These are phyloP conservation scores for Loriculus beryllinus DNA, from an alignment of 2,797 vertebrate genomes.

Conservation along the genomic window DNA sequence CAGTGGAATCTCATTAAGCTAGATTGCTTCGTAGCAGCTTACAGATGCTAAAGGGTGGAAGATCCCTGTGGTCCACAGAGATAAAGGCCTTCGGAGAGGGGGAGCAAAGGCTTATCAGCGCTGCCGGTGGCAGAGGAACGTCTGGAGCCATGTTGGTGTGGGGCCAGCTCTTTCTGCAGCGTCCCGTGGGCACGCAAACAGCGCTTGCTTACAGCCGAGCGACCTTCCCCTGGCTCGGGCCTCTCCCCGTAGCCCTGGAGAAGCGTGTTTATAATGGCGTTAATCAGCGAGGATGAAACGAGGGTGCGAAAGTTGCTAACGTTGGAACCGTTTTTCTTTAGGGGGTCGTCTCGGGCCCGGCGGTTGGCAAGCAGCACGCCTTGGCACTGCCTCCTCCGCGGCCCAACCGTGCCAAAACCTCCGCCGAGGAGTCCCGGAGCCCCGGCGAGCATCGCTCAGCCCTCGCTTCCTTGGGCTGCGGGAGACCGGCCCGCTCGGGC, in stretches of 20 bases:
- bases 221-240: not conserved
- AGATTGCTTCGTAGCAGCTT: not conserved
- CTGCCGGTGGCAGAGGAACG: not conserved
- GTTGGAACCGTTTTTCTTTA: not conserved
- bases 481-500: not conserved
- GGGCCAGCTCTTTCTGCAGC: not conserved
- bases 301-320: not conserved
- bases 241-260: not conserved
- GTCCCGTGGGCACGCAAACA: not conserved
- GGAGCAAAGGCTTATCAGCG: not conserved
- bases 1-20: conserved; percentile 23
- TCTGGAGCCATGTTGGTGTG: not conserved
- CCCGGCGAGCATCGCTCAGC: rapidly evolving
- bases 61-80: conserved; percentile 21
- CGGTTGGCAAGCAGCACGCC: not conserved
- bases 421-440: rapidly evolving
- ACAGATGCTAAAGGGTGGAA: not conserved
- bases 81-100: not conserved
- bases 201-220: not conserved
- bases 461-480: rapidly evolving
- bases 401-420: rapidly evolving
- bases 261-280: not conserved
- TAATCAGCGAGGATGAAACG: not conserved
- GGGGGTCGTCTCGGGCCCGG: not conserved
- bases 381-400: rapidly evolving